phyloP scores from a whole-genome alignment of 2,113 vertebrate genomes.

The Actenoides lindsayi region DNA sequence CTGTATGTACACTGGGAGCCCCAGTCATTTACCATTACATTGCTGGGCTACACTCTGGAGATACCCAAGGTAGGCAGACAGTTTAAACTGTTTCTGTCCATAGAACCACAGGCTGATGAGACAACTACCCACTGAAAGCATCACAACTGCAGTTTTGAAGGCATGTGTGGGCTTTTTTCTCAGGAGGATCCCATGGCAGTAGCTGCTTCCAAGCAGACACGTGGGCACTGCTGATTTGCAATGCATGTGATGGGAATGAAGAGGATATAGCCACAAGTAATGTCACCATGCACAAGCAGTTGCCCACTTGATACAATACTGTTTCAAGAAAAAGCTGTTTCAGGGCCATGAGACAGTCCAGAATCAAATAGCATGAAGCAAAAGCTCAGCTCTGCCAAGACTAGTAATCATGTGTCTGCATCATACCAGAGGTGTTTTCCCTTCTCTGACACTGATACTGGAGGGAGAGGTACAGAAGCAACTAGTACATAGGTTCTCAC shows the following conservation, averaged over 20 bases:
- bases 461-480: not conserved
- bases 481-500: not conserved
- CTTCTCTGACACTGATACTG: no score
- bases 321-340: not conserved
- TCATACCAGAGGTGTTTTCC: not conserved
- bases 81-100: not conserved
- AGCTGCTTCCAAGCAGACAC: not conserved
- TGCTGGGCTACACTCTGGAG: not conserved
- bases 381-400: not conserved
- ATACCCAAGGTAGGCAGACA: rapidly evolving
- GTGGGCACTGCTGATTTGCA: not conserved
- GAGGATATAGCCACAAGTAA: no score
- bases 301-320: not conserved
- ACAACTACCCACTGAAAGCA: not conserved
- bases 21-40: not conserved
- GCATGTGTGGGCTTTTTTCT: not conserved
- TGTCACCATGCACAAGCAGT: rapidly evolving
- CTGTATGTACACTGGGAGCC: not conserved
- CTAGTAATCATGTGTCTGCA: not conserved
- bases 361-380: not conserved
- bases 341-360: not conserved
- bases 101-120: not conserved
- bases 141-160: not conserved
- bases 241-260: rapidly evolving
- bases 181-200: not conserved